These are phyloP conservation scores for Dinoponera quadriceps DNA, from an alignment of 1,140 invertebrate species.

Conservation along the genomic window DNA sequence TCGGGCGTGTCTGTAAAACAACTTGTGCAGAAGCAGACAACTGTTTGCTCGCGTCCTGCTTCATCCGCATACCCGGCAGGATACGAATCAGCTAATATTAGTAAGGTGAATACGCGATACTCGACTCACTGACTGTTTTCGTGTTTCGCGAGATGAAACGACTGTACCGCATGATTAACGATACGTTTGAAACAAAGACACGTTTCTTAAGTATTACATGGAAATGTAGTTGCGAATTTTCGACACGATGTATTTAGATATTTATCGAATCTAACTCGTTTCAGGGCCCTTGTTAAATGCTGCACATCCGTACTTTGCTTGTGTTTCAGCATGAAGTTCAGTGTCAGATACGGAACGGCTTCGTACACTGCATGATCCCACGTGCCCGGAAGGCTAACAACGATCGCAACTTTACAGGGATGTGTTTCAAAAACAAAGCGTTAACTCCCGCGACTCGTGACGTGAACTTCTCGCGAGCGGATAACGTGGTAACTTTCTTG, in stretches of 20 bases:
- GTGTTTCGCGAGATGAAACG: no score
- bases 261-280: no score
- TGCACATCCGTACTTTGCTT: background rate
- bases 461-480: background rate
- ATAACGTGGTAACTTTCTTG: background rate
- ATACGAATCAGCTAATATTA: no score
- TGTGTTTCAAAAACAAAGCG: background rate
- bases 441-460: conserved; percentile 5
- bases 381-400: background rate
- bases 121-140: no score
- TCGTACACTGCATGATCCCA: background rate
- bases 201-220: no score
- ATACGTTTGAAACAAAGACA: no score
- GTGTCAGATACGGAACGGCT: background rate
- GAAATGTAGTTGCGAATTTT: no score
- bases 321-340: background rate
- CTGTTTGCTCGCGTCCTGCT: background rate
- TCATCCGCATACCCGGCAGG: background rate
- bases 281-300: no score
- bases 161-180: no score
- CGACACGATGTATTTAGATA: no score
- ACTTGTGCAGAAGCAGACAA: background rate
- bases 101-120: no score
- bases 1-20: background rate
- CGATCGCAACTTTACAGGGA: background rate